A percentile compares a stretch with the other conserved stretches of the same genome.
These are phyloP conservation scores for Lumbricus terrestris DNA, from an alignment of 2,888 invertebrate species.

Conservation along the genomic window DNA sequence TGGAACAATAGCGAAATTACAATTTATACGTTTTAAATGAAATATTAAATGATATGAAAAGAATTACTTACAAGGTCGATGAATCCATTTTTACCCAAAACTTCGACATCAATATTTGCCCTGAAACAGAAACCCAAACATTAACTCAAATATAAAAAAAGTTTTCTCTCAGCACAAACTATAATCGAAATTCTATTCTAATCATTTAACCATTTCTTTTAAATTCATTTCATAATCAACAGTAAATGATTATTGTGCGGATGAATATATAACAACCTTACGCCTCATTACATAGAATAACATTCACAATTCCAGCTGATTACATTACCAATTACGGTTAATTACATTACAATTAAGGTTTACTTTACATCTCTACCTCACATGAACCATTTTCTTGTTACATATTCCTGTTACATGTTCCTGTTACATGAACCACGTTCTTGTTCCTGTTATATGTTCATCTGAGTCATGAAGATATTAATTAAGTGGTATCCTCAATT, in stretches of 20 bases:
- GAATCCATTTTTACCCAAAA: conserved; percentile 71
- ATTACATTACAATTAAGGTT: not conserved
- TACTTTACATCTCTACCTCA: too few species aligned
- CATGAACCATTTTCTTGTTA: too few species aligned
- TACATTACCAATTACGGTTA: not conserved
- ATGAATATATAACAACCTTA: not conserved
- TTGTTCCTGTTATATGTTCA: too few species aligned
- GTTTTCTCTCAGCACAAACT: not conserved
- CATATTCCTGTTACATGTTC: too few species aligned
- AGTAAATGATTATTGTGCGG: not conserved
- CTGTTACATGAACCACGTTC: too few species aligned
- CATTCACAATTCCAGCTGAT: not conserved
- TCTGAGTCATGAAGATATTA: too few species aligned
- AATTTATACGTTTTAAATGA: not conserved
- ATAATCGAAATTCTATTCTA: not conserved
- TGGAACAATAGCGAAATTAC: not conserved
- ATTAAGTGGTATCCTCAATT: too few species aligned
- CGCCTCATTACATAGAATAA: not conserved
- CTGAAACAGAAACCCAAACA: conserved; percentile 62
- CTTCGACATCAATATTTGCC: conserved; percentile 72
- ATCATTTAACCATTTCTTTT: not conserved
- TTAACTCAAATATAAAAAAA: not conserved
- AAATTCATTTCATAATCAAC: not conserved
- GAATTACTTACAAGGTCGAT: conserved; percentile 71
- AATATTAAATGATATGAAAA: not conserved